Percentiles rank a stretch among this genome's conserved stretches.
phyloP scores from a whole-genome alignment of 2,797 vertebrate genomes.

The Microctenopoma stevenorrisi region DNA sequence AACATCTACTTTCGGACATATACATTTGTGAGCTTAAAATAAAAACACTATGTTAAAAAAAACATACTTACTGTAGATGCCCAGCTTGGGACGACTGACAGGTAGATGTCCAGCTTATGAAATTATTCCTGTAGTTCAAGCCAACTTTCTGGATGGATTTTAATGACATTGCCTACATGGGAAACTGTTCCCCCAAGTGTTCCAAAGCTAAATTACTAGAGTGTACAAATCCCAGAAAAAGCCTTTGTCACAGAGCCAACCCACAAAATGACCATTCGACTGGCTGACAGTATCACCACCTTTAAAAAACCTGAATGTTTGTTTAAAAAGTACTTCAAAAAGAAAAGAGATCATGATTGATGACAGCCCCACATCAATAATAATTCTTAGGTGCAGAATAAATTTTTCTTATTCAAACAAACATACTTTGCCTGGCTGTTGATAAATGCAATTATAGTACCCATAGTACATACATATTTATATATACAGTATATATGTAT shows the following conservation, averaged over 20 bases:
- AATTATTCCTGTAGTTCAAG: background rate
- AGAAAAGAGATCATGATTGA: background rate
- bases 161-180: background rate
- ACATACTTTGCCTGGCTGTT: background rate
- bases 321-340: background rate
- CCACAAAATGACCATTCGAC: background rate
- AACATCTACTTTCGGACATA: constrained; percentile 4
- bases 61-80: background rate
- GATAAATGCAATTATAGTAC: background rate
- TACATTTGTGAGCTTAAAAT: background rate
- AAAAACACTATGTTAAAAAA: background rate
- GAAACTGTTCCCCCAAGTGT: background rate
- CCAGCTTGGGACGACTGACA: background rate
- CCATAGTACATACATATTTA: too few relatives aligned
- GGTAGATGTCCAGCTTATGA: background rate
- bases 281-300: too few relatives aligned
- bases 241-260: background rate
- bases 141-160: background rate
- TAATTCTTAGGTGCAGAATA: background rate
- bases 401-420: background rate
- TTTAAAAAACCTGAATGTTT: too few relatives aligned
- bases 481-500: background rate
- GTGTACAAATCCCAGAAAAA: background rate
- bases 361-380: background rate
- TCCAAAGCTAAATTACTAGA: constrained; percentile 3